Conservation (phyloP, 2,113 vertebrate species). For the Gasterosteus aculeatus region DNA sequence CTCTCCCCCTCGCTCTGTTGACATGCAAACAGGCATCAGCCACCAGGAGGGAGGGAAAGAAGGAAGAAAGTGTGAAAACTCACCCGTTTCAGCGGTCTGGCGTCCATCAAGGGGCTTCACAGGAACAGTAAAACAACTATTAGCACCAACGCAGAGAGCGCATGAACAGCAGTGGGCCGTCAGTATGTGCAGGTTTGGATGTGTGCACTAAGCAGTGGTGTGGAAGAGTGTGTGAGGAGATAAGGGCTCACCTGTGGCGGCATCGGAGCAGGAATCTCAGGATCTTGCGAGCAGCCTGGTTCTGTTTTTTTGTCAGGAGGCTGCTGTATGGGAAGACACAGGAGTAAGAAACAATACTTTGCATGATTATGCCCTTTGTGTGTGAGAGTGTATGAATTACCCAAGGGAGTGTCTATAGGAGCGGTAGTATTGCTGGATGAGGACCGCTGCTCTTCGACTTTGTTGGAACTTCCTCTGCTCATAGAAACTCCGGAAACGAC, state of each 20-base stretch:
- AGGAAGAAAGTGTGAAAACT: slow-evolving; percentile 79
- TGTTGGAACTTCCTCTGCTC: slow-evolving; percentile 98
- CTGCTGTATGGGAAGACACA: slow-evolving; percentile 84
- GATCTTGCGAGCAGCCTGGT: slow-evolving; percentile 99
- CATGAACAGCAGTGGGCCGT: slow-evolving; percentile 51
- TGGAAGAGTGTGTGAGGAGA: slow-evolving; percentile 2
- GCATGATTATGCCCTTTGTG: not conserved
- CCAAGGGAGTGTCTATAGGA: slow-evolving; percentile 94
- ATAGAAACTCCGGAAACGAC: slow-evolving; percentile 98
- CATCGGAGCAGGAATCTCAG: slow-evolving; percentile 98
- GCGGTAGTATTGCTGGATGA: slow-evolving; percentile 99
- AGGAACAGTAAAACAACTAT: slow-evolving; percentile 96
- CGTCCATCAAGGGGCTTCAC: slow-evolving; percentile 99
- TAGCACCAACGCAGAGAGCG: slow-evolving; percentile 83
- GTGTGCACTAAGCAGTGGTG: slow-evolving; percentile 5
- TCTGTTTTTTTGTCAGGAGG: slow-evolving; percentile 98
- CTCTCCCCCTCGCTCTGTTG: slow-evolving; percentile 74
- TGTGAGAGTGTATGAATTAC: slow-evolving; percentile 61
- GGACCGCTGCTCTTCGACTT: slow-evolving; percentile 93
- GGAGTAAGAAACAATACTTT: not conserved
- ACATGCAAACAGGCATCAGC: slow-evolving; percentile 98
- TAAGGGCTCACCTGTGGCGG: slow-evolving; percentile 90
- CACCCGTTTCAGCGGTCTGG: slow-evolving; percentile 99
- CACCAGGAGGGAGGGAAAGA: slow-evolving; percentile 68
- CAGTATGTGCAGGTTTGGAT: slow-evolving; percentile 41